A percentile compares a stretch with the other conserved stretches of the same genome.
Evolutionary conservation across 2,888 invertebrate species (phyloP).

Genomic region (Stenchaetothrips biformis): DNA sequence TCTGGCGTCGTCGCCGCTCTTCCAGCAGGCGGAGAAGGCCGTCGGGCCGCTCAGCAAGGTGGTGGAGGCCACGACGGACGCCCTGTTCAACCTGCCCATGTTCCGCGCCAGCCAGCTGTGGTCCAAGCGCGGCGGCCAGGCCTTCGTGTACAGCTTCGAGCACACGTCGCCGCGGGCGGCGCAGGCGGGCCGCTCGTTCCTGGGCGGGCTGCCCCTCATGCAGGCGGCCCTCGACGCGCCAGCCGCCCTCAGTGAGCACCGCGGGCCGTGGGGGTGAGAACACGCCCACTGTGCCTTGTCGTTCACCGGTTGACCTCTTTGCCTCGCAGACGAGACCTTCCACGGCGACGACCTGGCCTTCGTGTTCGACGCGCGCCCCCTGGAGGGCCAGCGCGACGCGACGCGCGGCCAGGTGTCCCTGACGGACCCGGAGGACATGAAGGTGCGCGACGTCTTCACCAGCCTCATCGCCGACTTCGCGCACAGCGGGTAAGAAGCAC

Average conservation of each 20-base stretch:
- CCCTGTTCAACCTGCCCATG: conserved; percentile 71
- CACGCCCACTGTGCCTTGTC: not conserved
- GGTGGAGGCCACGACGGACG: conserved; percentile 54
- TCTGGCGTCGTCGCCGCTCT: not conserved
- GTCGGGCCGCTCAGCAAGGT: conserved; percentile 29
- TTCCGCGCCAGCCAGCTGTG: conserved; percentile 66
- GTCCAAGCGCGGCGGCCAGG: conserved; percentile 56
- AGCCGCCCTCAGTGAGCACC: not conserved
- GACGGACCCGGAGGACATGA: conserved; percentile 53
- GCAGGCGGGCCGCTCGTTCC: conserved; percentile 53
- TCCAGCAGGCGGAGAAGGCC: conserved; percentile 6
- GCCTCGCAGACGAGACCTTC: conserved; percentile 24
- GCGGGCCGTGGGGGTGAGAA: not conserved
- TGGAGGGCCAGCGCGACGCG: conserved; percentile 42
- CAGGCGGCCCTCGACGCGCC: conserved; percentile 27
- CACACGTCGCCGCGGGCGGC: conserved; percentile 59
- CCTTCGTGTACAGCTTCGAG: conserved; percentile 72
- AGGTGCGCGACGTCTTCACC: conserved; percentile 62
- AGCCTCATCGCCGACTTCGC: conserved; percentile 64
- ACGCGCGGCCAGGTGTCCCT: conserved; percentile 42
- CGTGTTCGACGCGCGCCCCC: conserved; percentile 58
- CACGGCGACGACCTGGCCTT: conserved; percentile 71
- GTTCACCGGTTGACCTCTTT: not conserved
- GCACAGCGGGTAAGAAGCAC: conserved; percentile 48
- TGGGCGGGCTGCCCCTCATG: conserved; percentile 62